Conservation (phyloP, 1,140 invertebrate species). For the Ostrea edulis region DNA sequence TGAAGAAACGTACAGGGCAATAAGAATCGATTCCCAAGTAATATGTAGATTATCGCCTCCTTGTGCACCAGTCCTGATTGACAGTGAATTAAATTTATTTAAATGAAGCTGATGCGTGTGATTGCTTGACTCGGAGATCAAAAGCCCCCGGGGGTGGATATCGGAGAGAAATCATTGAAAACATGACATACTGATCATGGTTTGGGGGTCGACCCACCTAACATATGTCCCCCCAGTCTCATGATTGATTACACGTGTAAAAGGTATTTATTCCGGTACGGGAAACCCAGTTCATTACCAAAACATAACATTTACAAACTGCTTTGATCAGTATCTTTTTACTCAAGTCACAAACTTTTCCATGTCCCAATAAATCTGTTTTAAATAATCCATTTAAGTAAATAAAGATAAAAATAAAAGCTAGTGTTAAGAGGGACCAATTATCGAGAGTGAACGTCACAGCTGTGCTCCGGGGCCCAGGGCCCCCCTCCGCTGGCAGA, state of each 20-base stretch:
- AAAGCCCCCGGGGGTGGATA: slow-evolving; percentile 20
- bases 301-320: slow-evolving; percentile 13
- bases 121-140: slow-evolving; percentile 22
- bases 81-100: slow-evolving; percentile 36
- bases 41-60: slow-evolving; percentile 15
- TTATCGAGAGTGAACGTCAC: slow-evolving; percentile 6
- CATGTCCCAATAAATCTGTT: background rate
- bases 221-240: slow-evolving; percentile 5
- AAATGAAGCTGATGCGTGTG: slow-evolving; percentile 36
- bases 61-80: slow-evolving; percentile 14
- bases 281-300: background rate
- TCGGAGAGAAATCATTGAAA: slow-evolving; percentile 14
- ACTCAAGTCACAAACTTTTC: background rate
- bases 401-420: background rate
- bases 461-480: background rate
- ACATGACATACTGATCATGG: slow-evolving; percentile 16
- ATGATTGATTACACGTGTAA: slow-evolving; percentile 33
- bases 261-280: slow-evolving; percentile 23
- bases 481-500: background rate
- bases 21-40: background rate
- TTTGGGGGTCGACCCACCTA: slow-evolving; percentile 10
- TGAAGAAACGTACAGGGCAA: background rate
- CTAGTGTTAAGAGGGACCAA: background rate
- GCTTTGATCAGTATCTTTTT: slow-evolving; percentile 4
- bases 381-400: slow-evolving; percentile 6